Base-by-base conservation (phyloP, 2,888 invertebrate genomes). In the Dermolepida albohirtum region DNA sequence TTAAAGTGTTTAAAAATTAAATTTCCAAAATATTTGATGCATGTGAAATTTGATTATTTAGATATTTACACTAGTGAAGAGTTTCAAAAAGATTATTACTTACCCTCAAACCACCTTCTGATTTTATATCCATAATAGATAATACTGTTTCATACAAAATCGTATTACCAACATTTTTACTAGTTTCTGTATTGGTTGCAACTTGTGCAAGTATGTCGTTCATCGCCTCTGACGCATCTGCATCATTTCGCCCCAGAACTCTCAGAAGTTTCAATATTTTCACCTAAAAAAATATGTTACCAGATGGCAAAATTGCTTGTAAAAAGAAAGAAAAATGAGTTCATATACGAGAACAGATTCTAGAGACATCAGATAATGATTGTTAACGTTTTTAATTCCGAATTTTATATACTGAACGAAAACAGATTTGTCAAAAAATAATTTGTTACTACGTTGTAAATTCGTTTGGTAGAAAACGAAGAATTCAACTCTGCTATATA, bases 101-200 rank as follows among this genome's bases (percentile, higher is more conserved):
- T 80, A 91, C 96, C 77, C 97, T 87, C 72, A 98, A 87, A 49
- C 97, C 97, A 81, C 95, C 94, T 84, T 98, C 97, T 0, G 96
- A 97, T 83, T 96, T 94, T 73, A 99, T 99, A 83, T 98, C 98
- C 99, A 99, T 99, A 70, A 99, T 99, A 16, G 98, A 98, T 43
- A 99, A 87, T 5, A 99, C 99, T 6, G 99, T 99, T 85, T 99
- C 99, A 84, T 99, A 99, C n/a, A 99, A 86, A 82, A 99, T 99
- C 44, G 99, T 98, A 85, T 99, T 99, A 74, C 99, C 99, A 22
- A 99, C 99, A 86, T 99, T 99, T 87, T 99, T 99, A 84, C 96
- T 98, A 5, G 98, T 98, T 85, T 99, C 99, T 17, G 99, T 99
- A 84, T 99, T 99, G 57, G 99, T 99, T 27, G 99, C 98, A 40